Base-by-base conservation (phyloP, 2,888 invertebrate genomes). In the Pristionchus exspectatus region DNA sequence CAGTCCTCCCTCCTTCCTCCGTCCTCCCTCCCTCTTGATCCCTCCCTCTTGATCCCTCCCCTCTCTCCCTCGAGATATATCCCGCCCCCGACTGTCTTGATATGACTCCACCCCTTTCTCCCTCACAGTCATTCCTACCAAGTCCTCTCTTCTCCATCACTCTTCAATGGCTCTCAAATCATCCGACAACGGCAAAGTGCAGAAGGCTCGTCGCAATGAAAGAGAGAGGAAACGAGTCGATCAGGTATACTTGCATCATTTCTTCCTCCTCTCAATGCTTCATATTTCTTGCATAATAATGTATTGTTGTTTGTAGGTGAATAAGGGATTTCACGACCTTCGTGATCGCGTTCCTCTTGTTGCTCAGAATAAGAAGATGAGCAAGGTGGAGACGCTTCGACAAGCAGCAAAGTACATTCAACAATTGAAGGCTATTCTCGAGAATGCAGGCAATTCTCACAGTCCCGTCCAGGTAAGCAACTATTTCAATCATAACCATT, bases 371-470 rank as follows among this genome's bases (percentile, higher is more conserved):
- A 91, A 93, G 89, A 93, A 92, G 88, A 86, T 91, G 91, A 92
- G 92, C 90, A 93, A 93, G 88, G 92, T 92, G 3, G 92, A 93
- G 56, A 93, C 92, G 12, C 90, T 93, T 18, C 87, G 92, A 24
- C 91, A 93, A 63, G 92, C 92, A 5, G 91, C 91, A 74, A 91
- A 91, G 72, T 92, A 92, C 88, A 93, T 93, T 81, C 77, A 90
- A 77, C 90, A 92, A 10, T 90, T 93, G 33, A 90, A 91, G 56
- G 24, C 54, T 2, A 33, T 92, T 14, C 91, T 92, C 27, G 63
- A 86, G 33, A 33, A 44, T 50, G n/a, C 27, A 27, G 4, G 12
- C 27, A 21, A n/a, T 56, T 24, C 66, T 10, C 50, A 38, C 56
- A 63, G 21, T 30, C 44, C 18, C 21, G 16, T 44, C n/a, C 38